Evolutionary conservation across 2,797 vertebrate species (phyloP).

Genomic region (Ispidina picta): DNA sequence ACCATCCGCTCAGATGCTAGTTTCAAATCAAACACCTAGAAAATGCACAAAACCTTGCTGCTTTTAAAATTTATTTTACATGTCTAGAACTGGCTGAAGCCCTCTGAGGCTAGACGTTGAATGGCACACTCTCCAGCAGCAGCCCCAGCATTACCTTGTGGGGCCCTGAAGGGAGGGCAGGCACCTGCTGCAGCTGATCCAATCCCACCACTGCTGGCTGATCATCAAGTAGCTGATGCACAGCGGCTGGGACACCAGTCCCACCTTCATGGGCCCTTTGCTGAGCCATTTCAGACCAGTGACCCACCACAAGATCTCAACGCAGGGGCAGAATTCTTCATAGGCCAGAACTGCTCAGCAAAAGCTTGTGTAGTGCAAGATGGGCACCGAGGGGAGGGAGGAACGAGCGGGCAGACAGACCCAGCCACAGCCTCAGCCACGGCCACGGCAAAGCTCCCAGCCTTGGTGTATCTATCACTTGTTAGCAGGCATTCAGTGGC

Average conservation of each 20-base stretch:
- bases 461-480: fast-evolving
- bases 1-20: not conserved
- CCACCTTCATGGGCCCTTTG: not conserved
- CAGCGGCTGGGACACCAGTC: fast-evolving
- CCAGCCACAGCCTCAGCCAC: fast-evolving
- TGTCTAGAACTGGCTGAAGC: not conserved
- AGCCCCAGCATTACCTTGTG: not conserved
- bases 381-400: not conserved
- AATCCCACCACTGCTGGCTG: not conserved
- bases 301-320: not conserved
- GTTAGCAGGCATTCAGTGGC: fast-evolving
- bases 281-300: not conserved
- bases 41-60: not conserved
- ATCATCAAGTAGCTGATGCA: not conserved
- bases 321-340: fast-evolving
- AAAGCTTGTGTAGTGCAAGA: not conserved
- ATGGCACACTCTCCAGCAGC: fast-evolving
- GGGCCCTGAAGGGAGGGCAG: not conserved
- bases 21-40: not conserved
- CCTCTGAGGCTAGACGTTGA: not conserved
- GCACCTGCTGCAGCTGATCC: not conserved
- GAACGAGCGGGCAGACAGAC: not conserved
- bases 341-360: not conserved
- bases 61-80: not conserved
- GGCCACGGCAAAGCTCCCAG: not conserved